Conservation (phyloP, 2,113 vertebrate genomes). For the Ictalurus punctatus region DNA sequence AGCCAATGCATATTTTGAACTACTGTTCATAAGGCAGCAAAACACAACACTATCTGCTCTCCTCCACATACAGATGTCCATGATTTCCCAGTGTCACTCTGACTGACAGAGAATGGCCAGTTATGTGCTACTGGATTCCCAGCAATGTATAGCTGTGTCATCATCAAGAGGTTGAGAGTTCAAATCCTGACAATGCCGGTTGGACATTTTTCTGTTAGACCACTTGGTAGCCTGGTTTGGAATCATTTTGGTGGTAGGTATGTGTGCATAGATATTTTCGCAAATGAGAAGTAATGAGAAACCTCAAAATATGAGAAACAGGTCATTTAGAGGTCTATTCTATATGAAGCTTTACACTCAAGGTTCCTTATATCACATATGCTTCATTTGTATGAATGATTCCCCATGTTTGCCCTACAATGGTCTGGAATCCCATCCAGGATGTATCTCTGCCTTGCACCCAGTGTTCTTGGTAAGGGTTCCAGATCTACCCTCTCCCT, state of each 20-base stretch:
- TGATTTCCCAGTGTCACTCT: neutral
- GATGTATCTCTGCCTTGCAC: neutral
- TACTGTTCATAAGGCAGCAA: neutral
- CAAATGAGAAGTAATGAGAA: neutral
- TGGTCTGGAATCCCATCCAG: neutral
- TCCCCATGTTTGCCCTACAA: neutral
- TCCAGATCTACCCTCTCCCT: neutral
- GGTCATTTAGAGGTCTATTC: neutral
- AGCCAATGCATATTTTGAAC: neutral
- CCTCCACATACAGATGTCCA: neutral
- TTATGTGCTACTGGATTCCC: neutral
- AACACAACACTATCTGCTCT: neutral
- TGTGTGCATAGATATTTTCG: neutral
- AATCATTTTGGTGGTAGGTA: neutral
- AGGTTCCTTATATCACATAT: neutral
- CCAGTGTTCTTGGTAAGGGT: neutral
- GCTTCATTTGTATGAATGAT: neutral
- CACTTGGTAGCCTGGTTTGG: neutral
- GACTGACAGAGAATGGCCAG: neutral
- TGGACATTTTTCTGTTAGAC: neutral
- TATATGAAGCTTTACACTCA: neutral
- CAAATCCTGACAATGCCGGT: neutral
- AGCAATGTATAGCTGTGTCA: neutral
- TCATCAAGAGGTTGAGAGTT: neutral
- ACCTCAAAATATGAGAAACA: neutral